These are phyloP conservation scores for Harlomillsia oculata DNA, from an alignment of 1,140 invertebrate genomes.

Conservation along the genomic window DNA sequence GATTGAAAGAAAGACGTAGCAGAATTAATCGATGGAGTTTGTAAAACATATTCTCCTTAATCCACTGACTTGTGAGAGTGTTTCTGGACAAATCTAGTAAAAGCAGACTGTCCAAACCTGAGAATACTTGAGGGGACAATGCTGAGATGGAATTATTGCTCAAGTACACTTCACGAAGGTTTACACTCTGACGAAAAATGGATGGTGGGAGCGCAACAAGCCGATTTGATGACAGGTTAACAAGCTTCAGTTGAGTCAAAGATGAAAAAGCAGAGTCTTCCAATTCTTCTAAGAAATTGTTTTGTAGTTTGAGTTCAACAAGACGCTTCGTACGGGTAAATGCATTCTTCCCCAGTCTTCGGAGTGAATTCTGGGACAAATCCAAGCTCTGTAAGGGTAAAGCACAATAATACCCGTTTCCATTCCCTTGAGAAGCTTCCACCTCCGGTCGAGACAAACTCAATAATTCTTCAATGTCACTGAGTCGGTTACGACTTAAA, in stretches of 20 bases:
- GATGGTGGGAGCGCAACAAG: conserved; percentile 64
- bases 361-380: conserved; percentile 63
- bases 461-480: conserved; percentile 64
- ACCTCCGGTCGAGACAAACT: conserved; percentile 37
- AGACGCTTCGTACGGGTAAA: conserved; percentile 60
- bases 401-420: conserved; percentile 20
- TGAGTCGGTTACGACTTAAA: conserved; percentile 68
- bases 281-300: conserved; percentile 72
- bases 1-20: conserved; percentile 74
- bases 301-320: conserved; percentile 63
- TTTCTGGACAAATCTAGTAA: conserved; percentile 80
- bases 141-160: conserved; percentile 70
- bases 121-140: conserved; percentile 68
- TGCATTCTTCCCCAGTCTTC: conserved; percentile 57
- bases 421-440: neutral
- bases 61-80: conserved; percentile 66
- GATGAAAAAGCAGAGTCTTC: conserved; percentile 64
- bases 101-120: conserved; percentile 67
- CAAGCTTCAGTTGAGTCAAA: conserved; percentile 58
- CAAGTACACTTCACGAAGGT: conserved; percentile 68
- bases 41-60: conserved; percentile 69
- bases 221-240: conserved; percentile 75
- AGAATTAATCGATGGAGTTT: conserved; percentile 73
- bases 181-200: conserved; percentile 62
- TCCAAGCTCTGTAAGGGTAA: conserved; percentile 37